phyloP scores from a whole-genome alignment of 2,888 invertebrate species.

The Trachelus troglodyta region DNA sequence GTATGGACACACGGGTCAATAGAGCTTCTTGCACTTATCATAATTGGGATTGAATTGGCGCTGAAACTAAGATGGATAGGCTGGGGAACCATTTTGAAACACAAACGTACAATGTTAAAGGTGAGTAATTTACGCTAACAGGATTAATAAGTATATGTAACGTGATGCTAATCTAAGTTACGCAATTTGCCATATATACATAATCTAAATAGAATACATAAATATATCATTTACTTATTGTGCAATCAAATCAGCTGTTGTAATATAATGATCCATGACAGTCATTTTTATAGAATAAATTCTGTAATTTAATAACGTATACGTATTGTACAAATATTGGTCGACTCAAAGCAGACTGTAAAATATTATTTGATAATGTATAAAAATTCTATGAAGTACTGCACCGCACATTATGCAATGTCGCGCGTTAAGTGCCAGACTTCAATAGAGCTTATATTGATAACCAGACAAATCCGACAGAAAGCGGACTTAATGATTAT shows the following conservation, averaged over 20 bases:
- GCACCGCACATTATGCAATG: slow-evolving; percentile 21
- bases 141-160: slow-evolving; percentile 14
- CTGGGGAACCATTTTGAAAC: slow-evolving; percentile 83
- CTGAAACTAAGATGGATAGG: slow-evolving; percentile 89
- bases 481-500: slow-evolving; percentile 1
- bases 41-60: slow-evolving; percentile 82
- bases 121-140: slow-evolving; percentile 64
- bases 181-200: background rate
- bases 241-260: too few species aligned
- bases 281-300: too few species aligned
- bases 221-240: too few species aligned
- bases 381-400: too few species aligned
- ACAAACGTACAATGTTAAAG: slow-evolving; percentile 88
- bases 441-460: slow-evolving; percentile 28
- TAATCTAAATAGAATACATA: too few species aligned
- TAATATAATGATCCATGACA: too few species aligned
- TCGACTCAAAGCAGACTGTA: too few species aligned
- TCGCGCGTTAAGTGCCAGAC: slow-evolving; percentile 13
- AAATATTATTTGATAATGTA: too few species aligned
- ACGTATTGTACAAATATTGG: too few species aligned
- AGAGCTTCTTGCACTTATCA: slow-evolving; percentile 80
- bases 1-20: slow-evolving; percentile 85
- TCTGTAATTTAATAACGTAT: too few species aligned
- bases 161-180: slow-evolving; percentile 16
- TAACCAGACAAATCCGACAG: slow-evolving; percentile 33